A percentile compares a stretch with the other conserved stretches of the same genome.
Evolutionary conservation across 2,888 invertebrate genomes (phyloP).

Genomic region (Rhopalosiphum nymphaeae): DNA sequence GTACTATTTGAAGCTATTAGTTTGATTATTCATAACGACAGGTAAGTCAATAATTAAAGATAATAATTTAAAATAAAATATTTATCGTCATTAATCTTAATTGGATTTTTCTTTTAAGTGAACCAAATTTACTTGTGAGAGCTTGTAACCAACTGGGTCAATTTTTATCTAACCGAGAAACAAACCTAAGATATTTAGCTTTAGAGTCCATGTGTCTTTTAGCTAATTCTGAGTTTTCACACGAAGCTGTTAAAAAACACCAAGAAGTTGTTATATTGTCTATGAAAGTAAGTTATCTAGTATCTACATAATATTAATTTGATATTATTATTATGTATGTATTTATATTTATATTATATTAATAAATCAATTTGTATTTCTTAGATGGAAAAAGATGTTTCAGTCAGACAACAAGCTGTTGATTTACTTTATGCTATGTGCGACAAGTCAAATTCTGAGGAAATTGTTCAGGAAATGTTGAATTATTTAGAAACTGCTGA

Average conservation of each 20-base stretch:
- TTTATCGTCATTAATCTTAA: background rate
- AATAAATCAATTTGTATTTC: background rate
- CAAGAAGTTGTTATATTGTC: conserved; percentile 99
- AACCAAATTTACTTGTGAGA: conserved; percentile 94
- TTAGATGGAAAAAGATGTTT: conserved; percentile 97
- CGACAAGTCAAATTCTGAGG: conserved; percentile 98
- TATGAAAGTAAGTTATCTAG: conserved; percentile 79
- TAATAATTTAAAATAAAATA: conserved; percentile 22
- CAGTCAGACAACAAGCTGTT: conserved; percentile 97
- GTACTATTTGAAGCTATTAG: conserved; percentile 99
- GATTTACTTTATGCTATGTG: conserved; percentile 99
- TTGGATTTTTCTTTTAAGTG: conserved; percentile 74
- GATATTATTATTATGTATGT: conserved; percentile 17
- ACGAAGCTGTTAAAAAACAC: conserved; percentile 99
- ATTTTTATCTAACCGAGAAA: conserved; percentile 96
- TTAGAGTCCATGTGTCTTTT: conserved; percentile 99
- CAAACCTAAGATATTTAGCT: conserved; percentile 96
- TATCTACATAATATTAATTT: background rate
- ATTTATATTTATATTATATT: background rate
- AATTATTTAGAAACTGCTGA: conserved; percentile 99
- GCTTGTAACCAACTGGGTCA: conserved; percentile 99
- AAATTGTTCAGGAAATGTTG: conserved; percentile 99
- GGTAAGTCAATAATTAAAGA: conserved; percentile 69
- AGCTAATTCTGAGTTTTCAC: conserved; percentile 98
- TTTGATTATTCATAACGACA: conserved; percentile 98